A percentile compares a stretch with the other conserved stretches of the same genome.
Evolutionary conservation across 2,797 vertebrate genomes (phyloP).

Genomic region (Poeciliopsis presidionis): DNA sequence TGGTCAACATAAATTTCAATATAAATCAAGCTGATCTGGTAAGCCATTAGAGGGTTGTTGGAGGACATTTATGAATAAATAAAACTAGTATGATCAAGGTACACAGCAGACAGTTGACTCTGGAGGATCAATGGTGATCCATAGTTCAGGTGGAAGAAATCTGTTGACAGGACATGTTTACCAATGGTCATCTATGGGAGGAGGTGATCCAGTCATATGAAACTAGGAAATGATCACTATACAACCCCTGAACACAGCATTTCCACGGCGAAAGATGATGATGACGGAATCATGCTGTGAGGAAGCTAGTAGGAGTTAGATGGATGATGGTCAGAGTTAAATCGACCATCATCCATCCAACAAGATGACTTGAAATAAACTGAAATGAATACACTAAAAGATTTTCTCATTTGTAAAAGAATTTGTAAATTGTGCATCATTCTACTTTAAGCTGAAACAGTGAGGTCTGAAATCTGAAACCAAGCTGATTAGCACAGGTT

Average conservation of each 20-base stretch:
- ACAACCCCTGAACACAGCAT: neutral
- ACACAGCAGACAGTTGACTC: neutral
- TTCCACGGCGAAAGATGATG: neutral
- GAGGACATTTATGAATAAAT: neutral
- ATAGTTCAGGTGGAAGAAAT: neutral
- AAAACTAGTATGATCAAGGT: neutral
- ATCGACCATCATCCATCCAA: neutral
- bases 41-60: neutral
- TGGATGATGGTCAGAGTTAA: neutral
- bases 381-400: neutral
- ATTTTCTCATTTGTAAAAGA: neutral
- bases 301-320: neutral
- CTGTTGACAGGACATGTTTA: neutral
- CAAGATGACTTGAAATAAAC: neutral
- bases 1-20: neutral
- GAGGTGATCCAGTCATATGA: neutral
- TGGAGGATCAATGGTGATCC: neutral
- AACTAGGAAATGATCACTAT: neutral
- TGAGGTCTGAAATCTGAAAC: constrained; percentile 41
- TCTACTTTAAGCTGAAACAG: constrained; percentile 22
- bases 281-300: neutral
- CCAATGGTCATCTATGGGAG: neutral
- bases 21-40: neutral
- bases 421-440: neutral
- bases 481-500: constrained; percentile 16